Base-by-base conservation (phyloP, 1,140 invertebrate genomes). In the Drosophila quadrilineata region DNA sequence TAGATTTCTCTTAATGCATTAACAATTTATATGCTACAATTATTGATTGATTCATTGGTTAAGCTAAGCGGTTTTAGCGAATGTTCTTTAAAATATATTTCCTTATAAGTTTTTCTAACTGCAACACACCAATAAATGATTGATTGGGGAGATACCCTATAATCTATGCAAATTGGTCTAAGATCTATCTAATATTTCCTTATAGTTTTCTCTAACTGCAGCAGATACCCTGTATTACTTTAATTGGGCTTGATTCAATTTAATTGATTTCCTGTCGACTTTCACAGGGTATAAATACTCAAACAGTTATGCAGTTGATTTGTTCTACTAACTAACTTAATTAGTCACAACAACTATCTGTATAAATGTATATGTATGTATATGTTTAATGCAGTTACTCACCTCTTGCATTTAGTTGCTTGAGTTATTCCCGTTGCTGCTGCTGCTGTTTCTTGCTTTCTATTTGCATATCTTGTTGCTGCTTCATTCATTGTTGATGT, bases 401-500 rank as follows among this genome's bases (percentile, higher is more conserved):
- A 54, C 52, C 26, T 31, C 9, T 16, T 26, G 50, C 24, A 8
- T 40, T 53, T 53, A 35, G 28, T 40, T 40, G 40, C 33, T 38
- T 26, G 38, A 35, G 9, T 35, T 65, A 65, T 59, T 65, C 62
- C 62, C 14, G 14, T 67, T 10, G 35, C 31, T 63, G 14, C 10
- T 48, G 33, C 16, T 48, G 22, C 24, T 40, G 28, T 31, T 60
- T 74, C 22, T 53, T 62, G 29, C 62, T 62, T 57, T 72, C 56
- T 59, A 68, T 57, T 66, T 56, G 50, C 31, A 33, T 28, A 40
- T 6, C 46, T 36, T 26, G n/a, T 19, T 48, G 35, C 41, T 75
- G 38, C n/a, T n/a, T n/a, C n/a, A n/a, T n/a, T n/a, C n/a, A n/a
- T 46, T 22, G 58, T 16, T 49, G 67, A 48, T 65, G 72, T 65